Evolutionary conservation across 2,797 vertebrate species (phyloP).

Genomic region (Vespertilio murinus): DNA sequence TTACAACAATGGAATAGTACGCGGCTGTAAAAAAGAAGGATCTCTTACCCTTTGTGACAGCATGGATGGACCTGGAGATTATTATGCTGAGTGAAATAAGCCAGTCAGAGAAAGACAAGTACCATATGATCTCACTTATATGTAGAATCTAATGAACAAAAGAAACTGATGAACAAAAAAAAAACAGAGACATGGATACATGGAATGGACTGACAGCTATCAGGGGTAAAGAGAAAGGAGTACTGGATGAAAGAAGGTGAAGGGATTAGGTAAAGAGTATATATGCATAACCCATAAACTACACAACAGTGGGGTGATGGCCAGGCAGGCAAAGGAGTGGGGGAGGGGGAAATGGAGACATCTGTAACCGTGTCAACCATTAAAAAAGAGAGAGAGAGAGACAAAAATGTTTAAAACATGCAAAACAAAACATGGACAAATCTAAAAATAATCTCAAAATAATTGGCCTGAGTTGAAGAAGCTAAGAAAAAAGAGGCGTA

Average conservation of each 20-base stretch:
- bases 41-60: neutral
- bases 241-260: neutral
- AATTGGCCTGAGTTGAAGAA: neutral
- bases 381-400: neutral
- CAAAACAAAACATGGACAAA: neutral
- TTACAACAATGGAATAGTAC: neutral
- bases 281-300: neutral
- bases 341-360: neutral
- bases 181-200: neutral
- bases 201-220: neutral
- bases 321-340: neutral
- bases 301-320: neutral
- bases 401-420: neutral
- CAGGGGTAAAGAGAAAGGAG: neutral
- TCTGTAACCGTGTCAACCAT: neutral
- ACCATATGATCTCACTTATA: neutral
- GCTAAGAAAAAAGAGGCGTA: neutral
- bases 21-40: neutral
- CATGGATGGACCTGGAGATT: neutral
- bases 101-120: neutral
- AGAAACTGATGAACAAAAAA: neutral
- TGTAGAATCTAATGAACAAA: neutral
- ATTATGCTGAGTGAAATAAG: neutral
- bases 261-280: neutral
- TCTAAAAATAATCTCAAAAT: constrained; percentile 22